Evolutionary conservation across 2,888 invertebrate genomes (phyloP), one percentile per base, ranked within the genome.

Genomic region (Chirona hameri): DNA sequence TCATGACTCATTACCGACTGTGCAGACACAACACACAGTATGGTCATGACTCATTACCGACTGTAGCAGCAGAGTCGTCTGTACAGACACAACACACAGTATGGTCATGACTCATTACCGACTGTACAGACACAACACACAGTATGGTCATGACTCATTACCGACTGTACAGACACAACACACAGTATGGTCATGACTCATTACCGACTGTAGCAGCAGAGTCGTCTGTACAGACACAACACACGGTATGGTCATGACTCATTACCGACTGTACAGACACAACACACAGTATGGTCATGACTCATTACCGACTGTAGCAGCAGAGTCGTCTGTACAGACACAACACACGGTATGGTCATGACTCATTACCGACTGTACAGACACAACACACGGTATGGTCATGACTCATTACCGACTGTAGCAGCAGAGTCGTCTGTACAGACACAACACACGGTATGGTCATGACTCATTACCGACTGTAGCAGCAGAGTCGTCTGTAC

Each of bases 41-140:
- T n/a, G n/a, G 18, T 79, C 69, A 18, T 27, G 81, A 9, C 69
- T 52, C 27, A 57, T n/a, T 18, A 52, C 52, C 5, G 31, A 79
- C 69, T 82, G 57, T n/a, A 65, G 79, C 81, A 48, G 27, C 31
- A 24, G 57, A n/a, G 60, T 69, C 52, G 39, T 82, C 60, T 31
- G 69, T 12, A 39, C 39, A 39, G 39, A 39, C 39, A 39, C 4
- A 39, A 7, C 39, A n/a, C n/a, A n/a, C n/a, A n/a, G n/a, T n/a
- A n/a, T n/a, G n/a, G 18, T 79, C 69, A 18, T 27, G 81, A 9
- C 69, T 52, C 27, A 57, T n/a, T 18, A 52, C 52, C 5, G 31
- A 79, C 69, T 82, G 57, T n/a, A 65, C 39, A 39, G 39, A 39
- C 39, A 39, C 4, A 39, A 7, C 39, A n/a, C n/a, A n/a, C n/a